phyloP scores from a whole-genome alignment of 1,140 invertebrate species.

The Lucilia cuprina region DNA sequence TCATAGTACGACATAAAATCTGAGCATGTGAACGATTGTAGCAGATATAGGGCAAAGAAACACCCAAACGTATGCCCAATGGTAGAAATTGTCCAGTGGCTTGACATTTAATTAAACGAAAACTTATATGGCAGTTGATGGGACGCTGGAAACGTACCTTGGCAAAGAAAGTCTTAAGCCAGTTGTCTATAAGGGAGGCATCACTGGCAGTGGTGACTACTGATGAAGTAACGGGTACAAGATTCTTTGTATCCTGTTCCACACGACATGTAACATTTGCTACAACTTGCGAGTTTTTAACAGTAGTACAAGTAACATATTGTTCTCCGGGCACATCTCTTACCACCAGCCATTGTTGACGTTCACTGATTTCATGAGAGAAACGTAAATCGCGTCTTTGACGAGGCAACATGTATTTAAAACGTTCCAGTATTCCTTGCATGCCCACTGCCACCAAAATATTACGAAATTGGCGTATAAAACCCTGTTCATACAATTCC shows the following conservation, averaged over 20 bases:
- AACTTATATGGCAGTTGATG: constrained; percentile 79
- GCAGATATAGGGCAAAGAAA: constrained; percentile 79
- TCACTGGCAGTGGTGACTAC: constrained; percentile 49
- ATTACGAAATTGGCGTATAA: constrained; percentile 70
- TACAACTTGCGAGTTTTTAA: constrained; percentile 75
- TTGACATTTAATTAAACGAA: constrained; percentile 70
- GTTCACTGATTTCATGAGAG: constrained; percentile 72
- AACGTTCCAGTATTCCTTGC: constrained; percentile 72
- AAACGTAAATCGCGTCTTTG: constrained; percentile 70
- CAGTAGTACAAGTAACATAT: constrained; percentile 79
- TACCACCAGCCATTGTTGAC: constrained; percentile 78
- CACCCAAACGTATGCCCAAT: constrained; percentile 75
- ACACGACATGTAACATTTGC: constrained; percentile 80
- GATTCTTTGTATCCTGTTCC: constrained; percentile 70
- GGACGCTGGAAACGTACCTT: constrained; percentile 68
- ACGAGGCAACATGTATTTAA: constrained; percentile 72
- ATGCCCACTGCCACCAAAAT: constrained; percentile 77
- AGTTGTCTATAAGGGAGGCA: constrained; percentile 71
- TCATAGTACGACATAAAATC: constrained; percentile 66
- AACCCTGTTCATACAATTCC: constrained; percentile 74
- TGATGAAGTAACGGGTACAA: constrained; percentile 65
- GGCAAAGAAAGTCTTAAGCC: constrained; percentile 75
- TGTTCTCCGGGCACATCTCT: constrained; percentile 76
- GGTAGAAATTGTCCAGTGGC: constrained; percentile 65
- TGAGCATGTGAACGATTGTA: constrained; percentile 72